Base-by-base conservation (phyloP, 2,888 invertebrate species). In the Philonicus albiceps region DNA sequence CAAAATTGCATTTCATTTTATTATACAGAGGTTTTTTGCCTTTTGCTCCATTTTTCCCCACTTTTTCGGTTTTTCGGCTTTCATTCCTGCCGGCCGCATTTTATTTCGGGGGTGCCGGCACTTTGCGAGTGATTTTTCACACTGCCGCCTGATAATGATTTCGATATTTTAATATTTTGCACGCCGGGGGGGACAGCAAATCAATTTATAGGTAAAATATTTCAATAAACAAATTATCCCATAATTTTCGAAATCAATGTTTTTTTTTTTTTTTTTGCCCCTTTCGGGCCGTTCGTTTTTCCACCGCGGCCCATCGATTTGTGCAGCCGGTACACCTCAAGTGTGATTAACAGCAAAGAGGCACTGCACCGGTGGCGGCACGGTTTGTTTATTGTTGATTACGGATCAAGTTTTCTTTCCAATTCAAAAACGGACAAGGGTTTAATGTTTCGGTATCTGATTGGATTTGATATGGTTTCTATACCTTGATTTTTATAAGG, bases 81-180 rank as follows among this genome's bases (percentile, higher is more conserved):
- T 64, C 64, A 8, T 64, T 22, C 27, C 64, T 8, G 64, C 64
- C 64, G 64, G 19, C 37, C 43, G 73, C 30, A 84, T 84, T 84
- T 84, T 43, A 84, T 84, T 84, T 73, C 83, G 87, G 87, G 87
- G 87, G 87, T 87, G 30, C 86, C 88, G 88, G 86, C 88, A 88
- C 88, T 88, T 88, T 87, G 43, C 88, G 88, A 88, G 88, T 88
- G 88, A 88, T 88, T 88, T 88, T 88, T 88, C 88, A 88, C 88
- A 87, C 88, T 88, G 87, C 87, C 88, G 87, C 86, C 88, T n/a
- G 40, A 81, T 87, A 85, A 87, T 85, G 81, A 85, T 85, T 85
- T 73, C 84, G 84, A 84, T 73, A 84, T 84, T 84, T 83, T 84
- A 84, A 84, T 84, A 84, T 73, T 73, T 84, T 72, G 40, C 84